Conservation (phyloP, 1,140 invertebrate genomes). For the Conus ventricosus region DNA sequence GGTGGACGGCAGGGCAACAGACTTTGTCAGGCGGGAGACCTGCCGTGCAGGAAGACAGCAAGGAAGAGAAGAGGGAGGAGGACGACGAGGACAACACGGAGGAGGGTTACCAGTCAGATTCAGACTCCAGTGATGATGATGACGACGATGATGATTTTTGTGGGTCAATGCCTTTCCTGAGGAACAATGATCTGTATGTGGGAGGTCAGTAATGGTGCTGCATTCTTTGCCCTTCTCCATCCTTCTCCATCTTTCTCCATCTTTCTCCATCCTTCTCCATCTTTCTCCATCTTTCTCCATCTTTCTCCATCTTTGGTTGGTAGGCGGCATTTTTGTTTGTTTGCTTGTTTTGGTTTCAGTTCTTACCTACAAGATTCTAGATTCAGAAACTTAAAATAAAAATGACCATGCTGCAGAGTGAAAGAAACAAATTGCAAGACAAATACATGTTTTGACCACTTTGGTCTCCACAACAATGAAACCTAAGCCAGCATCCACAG, state of each 20-base stretch:
- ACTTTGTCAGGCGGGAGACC: not conserved
- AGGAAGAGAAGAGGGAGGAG: slow-evolving; percentile 1
- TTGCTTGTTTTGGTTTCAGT: no score
- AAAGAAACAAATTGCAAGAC: no score
- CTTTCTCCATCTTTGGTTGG: not conserved
- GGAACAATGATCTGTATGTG: slow-evolving; percentile 57
- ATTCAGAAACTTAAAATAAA: no score
- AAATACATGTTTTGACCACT: no score
- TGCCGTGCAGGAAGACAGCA: not conserved
- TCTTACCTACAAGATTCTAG: not conserved
- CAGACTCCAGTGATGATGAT: slow-evolving; percentile 64
- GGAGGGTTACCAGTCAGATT: slow-evolving; percentile 66
- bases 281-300: not conserved
- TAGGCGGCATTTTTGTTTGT: no score
- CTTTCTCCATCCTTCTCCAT: not conserved
- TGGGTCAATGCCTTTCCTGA: slow-evolving; percentile 49
- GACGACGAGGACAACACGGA: slow-evolving; percentile 49
- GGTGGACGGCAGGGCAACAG: slow-evolving; percentile 17
- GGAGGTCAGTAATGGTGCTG: not conserved
- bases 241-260: not conserved
- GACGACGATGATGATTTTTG: slow-evolving; percentile 39
- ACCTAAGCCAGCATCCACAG: no score
- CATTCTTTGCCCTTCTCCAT: not conserved
- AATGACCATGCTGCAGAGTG: no score
- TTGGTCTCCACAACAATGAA: no score